A percentile compares a stretch with the other conserved stretches of the same genome.
Evolutionary conservation across 2,888 invertebrate genomes (phyloP).

Genomic region (Meteorus cinctellus): DNA sequence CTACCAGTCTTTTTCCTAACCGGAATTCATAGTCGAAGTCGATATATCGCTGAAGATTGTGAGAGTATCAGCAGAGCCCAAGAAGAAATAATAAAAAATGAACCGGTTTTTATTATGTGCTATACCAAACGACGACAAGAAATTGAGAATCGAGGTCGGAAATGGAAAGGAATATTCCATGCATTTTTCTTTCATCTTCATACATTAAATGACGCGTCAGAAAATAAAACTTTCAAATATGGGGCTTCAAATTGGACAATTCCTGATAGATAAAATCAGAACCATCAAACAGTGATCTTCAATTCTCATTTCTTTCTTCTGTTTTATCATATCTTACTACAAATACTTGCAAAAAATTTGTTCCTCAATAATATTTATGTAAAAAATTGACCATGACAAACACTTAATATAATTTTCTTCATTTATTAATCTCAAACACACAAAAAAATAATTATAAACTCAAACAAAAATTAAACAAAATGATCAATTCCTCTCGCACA

Average conservation of each 20-base stretch:
- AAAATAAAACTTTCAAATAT: neutral
- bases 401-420: neutral
- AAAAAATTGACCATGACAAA: neutral
- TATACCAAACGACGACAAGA: neutral
- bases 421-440: neutral
- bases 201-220: conserved; percentile 51
- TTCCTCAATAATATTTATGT: neutral
- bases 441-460: neutral
- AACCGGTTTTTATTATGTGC: conserved; percentile 3
- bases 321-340: neutral
- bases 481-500: neutral
- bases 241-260: neutral
- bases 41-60: conserved; percentile 8
- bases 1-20: neutral
- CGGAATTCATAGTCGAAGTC: neutral
- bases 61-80: neutral
- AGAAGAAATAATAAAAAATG: neutral
- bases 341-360: neutral
- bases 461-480: neutral
- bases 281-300: conserved; percentile 17
- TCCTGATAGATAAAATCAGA: neutral
- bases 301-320: conserved; percentile 5
- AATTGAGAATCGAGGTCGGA: conserved; percentile 53
- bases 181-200: conserved; percentile 44
- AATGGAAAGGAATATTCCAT: conserved; percentile 56